These are phyloP conservation scores for Drosophila sproati DNA, from an alignment of 1,140 invertebrate species.

Conservation along the genomic window DNA sequence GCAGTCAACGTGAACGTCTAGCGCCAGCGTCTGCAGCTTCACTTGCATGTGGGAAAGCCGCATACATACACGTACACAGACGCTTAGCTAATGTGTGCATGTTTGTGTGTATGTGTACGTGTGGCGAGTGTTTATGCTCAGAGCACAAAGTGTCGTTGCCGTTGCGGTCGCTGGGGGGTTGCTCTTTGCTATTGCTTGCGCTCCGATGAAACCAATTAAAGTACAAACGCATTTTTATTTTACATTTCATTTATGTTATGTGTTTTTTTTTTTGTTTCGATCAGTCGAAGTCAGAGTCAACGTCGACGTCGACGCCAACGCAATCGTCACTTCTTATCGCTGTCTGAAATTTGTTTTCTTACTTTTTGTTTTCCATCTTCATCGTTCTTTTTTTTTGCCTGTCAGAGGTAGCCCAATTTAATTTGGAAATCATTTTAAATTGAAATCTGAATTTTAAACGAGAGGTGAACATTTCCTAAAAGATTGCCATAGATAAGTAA, in stretches of 20 bases:
- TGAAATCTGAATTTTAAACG: conserved; percentile 6
- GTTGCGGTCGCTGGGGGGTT: conserved; percentile 35
- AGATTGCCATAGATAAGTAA: conserved; percentile 37
- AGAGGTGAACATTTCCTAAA: conserved; percentile 1
- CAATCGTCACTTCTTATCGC: conserved; percentile 56
- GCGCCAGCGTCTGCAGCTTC: conserved; percentile 22
- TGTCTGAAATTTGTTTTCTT: conserved; percentile 40
- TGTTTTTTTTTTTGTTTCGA: conserved; percentile 36
- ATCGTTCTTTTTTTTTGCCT: conserved; percentile 11
- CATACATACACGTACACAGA: conserved; percentile 14
- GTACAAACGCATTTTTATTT: conserved; percentile 63
- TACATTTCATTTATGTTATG: neutral
- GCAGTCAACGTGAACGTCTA: neutral
- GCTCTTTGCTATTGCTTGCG: conserved; percentile 25
- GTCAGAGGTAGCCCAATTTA: conserved; percentile 34
- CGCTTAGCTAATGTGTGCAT: conserved; percentile 4
- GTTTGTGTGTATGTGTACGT: conserved; percentile 5
- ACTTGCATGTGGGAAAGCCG: conserved; percentile 45
- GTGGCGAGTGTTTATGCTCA: conserved; percentile 25
- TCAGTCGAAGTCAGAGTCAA: neutral
- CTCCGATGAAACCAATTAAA: conserved; percentile 56
- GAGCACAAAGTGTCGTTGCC: conserved; percentile 49
- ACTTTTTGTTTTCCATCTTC: neutral
- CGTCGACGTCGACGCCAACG: conserved; percentile 24
- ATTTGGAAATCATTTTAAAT: conserved; percentile 63